Conservation (phyloP, 2,113 vertebrate genomes). For the Xenopus laevis region DNA sequence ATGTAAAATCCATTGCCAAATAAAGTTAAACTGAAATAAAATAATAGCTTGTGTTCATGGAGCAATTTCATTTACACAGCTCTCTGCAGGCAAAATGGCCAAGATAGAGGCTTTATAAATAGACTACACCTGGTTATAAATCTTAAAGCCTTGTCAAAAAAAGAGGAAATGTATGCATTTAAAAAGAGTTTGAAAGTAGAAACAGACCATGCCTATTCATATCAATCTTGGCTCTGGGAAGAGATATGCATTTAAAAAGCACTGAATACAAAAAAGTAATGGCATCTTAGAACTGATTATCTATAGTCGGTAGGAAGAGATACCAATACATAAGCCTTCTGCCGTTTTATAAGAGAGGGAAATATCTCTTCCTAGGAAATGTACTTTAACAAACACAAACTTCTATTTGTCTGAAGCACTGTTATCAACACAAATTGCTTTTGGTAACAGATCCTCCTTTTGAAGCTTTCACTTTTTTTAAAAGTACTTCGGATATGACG, state of each 20-base stretch:
- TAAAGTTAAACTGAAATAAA: no score
- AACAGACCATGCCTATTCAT: conserved; percentile 21
- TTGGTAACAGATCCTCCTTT: no score
- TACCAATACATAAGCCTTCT: conserved; percentile 6
- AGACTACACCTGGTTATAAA: conserved; percentile 30
- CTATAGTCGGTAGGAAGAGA: neutral
- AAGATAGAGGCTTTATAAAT: conserved; percentile 32
- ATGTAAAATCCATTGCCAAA: no score
- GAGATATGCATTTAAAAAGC: conserved; percentile 18
- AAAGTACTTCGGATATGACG: no score
- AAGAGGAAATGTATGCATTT: conserved; percentile 20
- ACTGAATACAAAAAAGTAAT: neutral
- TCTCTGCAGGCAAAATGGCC: conserved; percentile 4
- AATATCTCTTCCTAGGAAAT: neutral
- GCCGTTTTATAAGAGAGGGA: conserved; percentile 3
- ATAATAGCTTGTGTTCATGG: conserved; percentile 3
- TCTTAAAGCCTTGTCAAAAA: conserved; percentile 33
- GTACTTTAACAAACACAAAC: conserved; percentile 13
- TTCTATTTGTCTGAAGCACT: neutral
- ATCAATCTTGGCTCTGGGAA: conserved; percentile 24
- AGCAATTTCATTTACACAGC: conserved; percentile 4
- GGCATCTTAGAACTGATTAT: neutral
- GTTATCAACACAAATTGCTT: neutral
- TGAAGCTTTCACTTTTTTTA: no score
- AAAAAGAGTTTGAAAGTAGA: conserved; percentile 29